Percentiles rank a stretch among this genome's conserved stretches.
Evolutionary conservation across 2,888 invertebrate species (phyloP).

Genomic region (Andricus curvator): DNA sequence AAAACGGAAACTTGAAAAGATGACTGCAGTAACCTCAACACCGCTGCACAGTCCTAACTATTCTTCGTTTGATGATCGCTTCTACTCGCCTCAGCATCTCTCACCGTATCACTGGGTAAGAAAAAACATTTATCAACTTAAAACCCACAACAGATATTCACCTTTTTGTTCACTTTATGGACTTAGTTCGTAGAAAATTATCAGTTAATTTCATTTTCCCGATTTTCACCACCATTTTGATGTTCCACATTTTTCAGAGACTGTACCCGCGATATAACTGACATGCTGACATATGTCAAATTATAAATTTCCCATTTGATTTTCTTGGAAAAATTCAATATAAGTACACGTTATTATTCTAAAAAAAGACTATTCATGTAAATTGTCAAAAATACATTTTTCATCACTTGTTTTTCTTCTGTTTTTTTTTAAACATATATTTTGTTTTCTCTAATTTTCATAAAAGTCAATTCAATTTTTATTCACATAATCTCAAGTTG

Average conservation of each 20-base stretch:
- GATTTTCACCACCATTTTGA: conserved; percentile 18
- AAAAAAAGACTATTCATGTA: too few species aligned
- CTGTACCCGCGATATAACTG: not conserved
- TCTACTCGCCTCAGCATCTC: conserved; percentile 63
- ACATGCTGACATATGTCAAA: not conserved
- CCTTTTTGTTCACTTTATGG: not conserved
- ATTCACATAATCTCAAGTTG: too few species aligned
- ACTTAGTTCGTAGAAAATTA: not conserved
- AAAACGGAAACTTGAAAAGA: conserved; percentile 46
- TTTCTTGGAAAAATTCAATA: too few species aligned
- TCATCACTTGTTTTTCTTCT: not conserved
- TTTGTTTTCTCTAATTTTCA: too few species aligned
- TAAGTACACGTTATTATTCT: too few species aligned
- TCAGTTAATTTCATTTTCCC: not conserved
- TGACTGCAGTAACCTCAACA: conserved; percentile 60
- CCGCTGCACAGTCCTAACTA: conserved; percentile 66
- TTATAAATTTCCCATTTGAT: not conserved
- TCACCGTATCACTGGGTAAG: conserved; percentile 73
- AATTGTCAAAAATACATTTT: too few species aligned
- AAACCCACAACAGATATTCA: not conserved
- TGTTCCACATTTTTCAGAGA: conserved; percentile 1
- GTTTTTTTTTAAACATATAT: not conserved
- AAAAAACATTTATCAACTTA: conserved; percentile 3
- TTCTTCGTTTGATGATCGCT: conserved; percentile 67
- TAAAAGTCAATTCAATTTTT: too few species aligned